Evolutionary conservation across 1,140 invertebrate genomes (phyloP).

Genomic region (Musca domestica): DNA sequence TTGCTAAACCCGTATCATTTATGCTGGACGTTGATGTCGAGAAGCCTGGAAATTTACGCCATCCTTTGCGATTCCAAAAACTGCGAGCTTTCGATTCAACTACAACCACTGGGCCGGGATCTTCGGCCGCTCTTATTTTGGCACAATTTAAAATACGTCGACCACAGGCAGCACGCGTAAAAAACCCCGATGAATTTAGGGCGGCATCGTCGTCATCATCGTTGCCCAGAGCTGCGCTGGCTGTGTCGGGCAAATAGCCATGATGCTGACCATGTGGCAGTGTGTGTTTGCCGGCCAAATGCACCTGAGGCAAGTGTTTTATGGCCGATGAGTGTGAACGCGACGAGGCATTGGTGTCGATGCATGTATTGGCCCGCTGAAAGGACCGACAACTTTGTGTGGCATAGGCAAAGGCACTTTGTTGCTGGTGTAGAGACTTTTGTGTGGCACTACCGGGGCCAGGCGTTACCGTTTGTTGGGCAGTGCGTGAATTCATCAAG

Average conservation of each 20-base stretch:
- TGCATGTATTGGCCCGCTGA: conserved; percentile 31
- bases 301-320: conserved; percentile 13
- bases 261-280: not conserved
- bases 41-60: conserved; percentile 73
- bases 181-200: conserved; percentile 29
- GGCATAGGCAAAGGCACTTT: conserved; percentile 29
- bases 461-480: conserved; percentile 28
- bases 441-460: not conserved
- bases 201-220: not conserved
- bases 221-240: not conserved
- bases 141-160: conserved; percentile 45
- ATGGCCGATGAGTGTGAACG: conserved; percentile 11
- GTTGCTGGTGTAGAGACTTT: conserved; percentile 35
- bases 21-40: conserved; percentile 64
- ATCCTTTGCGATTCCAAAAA: conserved; percentile 71
- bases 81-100: conserved; percentile 55
- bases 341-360: conserved; percentile 18
- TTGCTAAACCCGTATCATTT: conserved; percentile 62
- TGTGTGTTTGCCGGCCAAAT: not conserved
- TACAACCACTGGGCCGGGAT: conserved; percentile 41
- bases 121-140: conserved; percentile 45
- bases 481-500: conserved; percentile 44
- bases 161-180: conserved; percentile 43
- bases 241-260: not conserved
- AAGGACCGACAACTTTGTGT: conserved; percentile 46